Evolutionary conservation across 2,888 invertebrate genomes (phyloP), one percentile per base, ranked within the genome.

Genomic region (Euzetes globulus): DNA sequence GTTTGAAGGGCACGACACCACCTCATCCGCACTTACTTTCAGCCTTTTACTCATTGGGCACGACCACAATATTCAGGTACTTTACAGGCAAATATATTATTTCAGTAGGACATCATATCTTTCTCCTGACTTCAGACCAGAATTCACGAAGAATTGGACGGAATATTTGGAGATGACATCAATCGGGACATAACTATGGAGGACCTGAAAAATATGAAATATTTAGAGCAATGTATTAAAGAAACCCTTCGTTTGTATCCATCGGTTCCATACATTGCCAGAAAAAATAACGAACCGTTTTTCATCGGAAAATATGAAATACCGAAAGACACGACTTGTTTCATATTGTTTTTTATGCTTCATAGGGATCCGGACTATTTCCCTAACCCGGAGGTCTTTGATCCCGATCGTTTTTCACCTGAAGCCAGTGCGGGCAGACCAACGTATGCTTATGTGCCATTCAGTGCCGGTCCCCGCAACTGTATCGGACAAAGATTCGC

Each of bases 1-100:
- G 78, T 79, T 79, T 68, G 79, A 73, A 73, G 73, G 73, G 13
- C 73, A 73, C 29, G 73, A 73, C 41, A 73, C 73, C 3, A 73
- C 73, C 13, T 22, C 68, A 0, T 15, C 25, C 7, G 41, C 65
- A 1, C 1, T 70, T 9, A 17, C 7, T 9, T 73, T 68, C 17
- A 7, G 68, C 1, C 27, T 73, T 0, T 37, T 73, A 6, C 29
- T 73, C 4, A 47, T 65, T n/a, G 73, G 65, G 17, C 25, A 17
- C 37, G 68, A 73, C 33, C 13, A 1, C 1, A 11, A 25, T 6
- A 68, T 73, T 19, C 73, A 73, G 58, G 65, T 72, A 55, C n/a
- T 63, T 33, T 9, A 58, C 6, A 22, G 19, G 19, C 3, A 19
- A 25, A 7, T 27, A 25, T 60, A 60, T 27, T 60, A 7, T 29